Base-by-base conservation (phyloP, 64 coral and sea anemone genomes). In the Astreopora myriophthalma region DNA sequence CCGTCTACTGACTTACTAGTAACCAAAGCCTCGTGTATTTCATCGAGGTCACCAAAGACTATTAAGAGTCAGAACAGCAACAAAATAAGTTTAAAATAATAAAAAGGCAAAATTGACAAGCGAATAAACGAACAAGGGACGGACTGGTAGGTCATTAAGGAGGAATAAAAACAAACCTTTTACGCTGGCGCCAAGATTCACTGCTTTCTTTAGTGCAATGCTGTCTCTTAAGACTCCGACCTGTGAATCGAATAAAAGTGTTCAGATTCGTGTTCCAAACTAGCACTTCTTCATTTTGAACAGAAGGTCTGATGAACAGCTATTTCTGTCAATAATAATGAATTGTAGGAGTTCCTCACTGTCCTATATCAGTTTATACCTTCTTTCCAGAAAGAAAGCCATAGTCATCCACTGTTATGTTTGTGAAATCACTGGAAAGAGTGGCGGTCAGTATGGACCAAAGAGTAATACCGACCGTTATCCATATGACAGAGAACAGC, bases 401-500 rank as follows among this genome's bases (percentile, higher is more conserved):
- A 76, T 76, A 76, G 24, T 38, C 26, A 22, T 76, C 73, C 22
- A 24, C 73, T 1, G 73, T 42, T 20, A 76, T 36, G 24, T 46
- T 76, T 23, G 38, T 76, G n/a, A 76, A 76, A 28, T 35, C 73
- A 46, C 73, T 76, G 20, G 73, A 46, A 8, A 76, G 73, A 26
- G 37, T 76, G 73, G 73, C 73, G 3, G 73, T 76, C 22, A 76
- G 38, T 26, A 76, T 46, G 23, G 73, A 76, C 23, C 73, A 76
- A 27, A 76, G 22, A 16, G 73, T 46, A n/a, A 76, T 26, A 46
- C 73, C 73, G 26, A 38, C 44, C 7, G 44, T 76, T 46, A 76
- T 76, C 73, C 73, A 76, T 23, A 76, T 23, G 9, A 76, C 73
- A 46, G 73, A 76, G 26, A 76, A 76, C 34, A 76, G n/a, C 34